Base-by-base conservation (phyloP, 2,113 vertebrate genomes). In the Brachyhypopomus occidentalis region DNA sequence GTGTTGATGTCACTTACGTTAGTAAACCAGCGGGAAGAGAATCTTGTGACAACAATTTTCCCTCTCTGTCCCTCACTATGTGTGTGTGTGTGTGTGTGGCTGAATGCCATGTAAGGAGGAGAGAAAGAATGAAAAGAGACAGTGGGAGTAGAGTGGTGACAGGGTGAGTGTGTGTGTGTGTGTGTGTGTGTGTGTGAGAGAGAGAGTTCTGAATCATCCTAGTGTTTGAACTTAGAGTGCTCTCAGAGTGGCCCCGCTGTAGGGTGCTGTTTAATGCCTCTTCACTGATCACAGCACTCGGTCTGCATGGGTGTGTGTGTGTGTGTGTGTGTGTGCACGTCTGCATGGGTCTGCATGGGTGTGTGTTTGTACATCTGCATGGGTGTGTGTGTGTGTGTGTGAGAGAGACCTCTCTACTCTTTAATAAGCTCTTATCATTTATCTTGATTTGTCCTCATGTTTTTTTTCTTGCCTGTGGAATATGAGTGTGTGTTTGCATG, bases 11-110 rank as follows among this genome's bases (percentile, higher is more conserved):
- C 73, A 84, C 72, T 73, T 36, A 25, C 66, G 45, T 78, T 73
- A 66, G 75, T 78, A 82, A 82, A 78, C 58, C 62, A 55, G 52
- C 63, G 20, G 17, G 23, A 82, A 87, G 80, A 86, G 83, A 86
- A 82, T 85, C 74, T 63, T 75, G 34, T 72, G 56, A 76, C 56
- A 75, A 23, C 62, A 48, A 38, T 62, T 14, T 72, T 76, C 71
- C 72, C 52, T n/a, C 58, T 72, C 27, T 81, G 23, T 76, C 71
- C 72, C 52, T n/a, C 58, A 63, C 27, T 81, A 14, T 45, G 58
- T 64, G 22, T 72, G 72, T 72, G 38, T 73, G 27, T 74, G 71
- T 67, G 34, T 6, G 4, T 19, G 55, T 72, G 34, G n/a, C 1
- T n/a, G 55, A 62, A 74, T 45, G 62, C 38, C 17, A 23, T 64